Base-by-base conservation (phyloP, 2,113 vertebrate species). In the Tenebrosternarchus preto region DNA sequence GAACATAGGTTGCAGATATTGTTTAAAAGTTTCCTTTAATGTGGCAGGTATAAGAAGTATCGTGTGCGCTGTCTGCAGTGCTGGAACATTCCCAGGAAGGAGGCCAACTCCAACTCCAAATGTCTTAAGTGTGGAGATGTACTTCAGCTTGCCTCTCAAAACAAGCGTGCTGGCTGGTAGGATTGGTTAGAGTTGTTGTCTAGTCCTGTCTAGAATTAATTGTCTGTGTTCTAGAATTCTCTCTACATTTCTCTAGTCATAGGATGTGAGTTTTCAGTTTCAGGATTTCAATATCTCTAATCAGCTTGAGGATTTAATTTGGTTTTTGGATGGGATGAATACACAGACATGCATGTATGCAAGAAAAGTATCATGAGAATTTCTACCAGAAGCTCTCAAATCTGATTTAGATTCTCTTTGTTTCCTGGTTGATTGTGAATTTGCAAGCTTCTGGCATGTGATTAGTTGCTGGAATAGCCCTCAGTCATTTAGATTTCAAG, bases 1-100 rank as follows among this genome's bases (percentile, higher is more conserved):
- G 24, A 57, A 4, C 0, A 9, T 25, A 1, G 39, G 11, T 24
- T 56, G 22, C 1, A 36, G 24, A 24, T 63, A 24, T 70, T 24
- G 43, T 9, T 68, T 46, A 8, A 8, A 79, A 36, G n/a, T 29
- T 16, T 68, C 64, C n/a, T 75, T 50, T 64, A 67, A 22, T 2
- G 16, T 78, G 76, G 1, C 88, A 97, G 96, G 92, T 97, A 96
- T 85, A 97, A 96, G 90, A 97, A 96, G 83, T 96, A 97, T 31
- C 91, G 93, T 29, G 91, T 94, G 69, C 94, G 94, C 3, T 97
- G 96, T 79, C 89, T 89, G 56, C 89, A 87, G 67, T 97, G 96
- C 83, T 97, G 96, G 95, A 91, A 94, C 78, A 95, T 97, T 67
- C 96, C 95, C 1, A 92, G 92, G 88, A 96, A 96, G 84, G 94